Base-by-base conservation (phyloP, 2,113 vertebrate species). In the Blennius ocellaris region DNA sequence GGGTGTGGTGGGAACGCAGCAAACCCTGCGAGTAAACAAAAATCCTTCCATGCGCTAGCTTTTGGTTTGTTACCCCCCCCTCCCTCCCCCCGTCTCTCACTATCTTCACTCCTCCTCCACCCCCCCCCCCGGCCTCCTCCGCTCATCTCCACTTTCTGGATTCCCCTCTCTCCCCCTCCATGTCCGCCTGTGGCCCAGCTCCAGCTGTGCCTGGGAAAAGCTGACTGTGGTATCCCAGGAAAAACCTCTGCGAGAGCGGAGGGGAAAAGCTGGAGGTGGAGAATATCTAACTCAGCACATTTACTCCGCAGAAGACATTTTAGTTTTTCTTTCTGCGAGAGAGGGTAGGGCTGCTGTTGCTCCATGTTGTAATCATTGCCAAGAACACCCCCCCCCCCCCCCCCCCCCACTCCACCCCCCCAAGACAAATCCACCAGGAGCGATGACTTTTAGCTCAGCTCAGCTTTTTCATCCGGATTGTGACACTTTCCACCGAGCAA, bases 191-290 rank as follows among this genome's bases (percentile, higher is more conserved):
- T 82, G 68, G 88, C 82, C 6, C 51, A 2, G 76, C 60, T 87
- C 88, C 88, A 89, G 72, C 55, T 17, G 54, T 61, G 72, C 87
- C 87, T 90, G 91, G 90, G 91, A 91, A 90, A 87, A 89, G 80
- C 86, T 80, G 84, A 85, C 81, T 84, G 82, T 43, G 83, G 85
- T 83, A 73, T 89, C 88, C 83, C 83, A 44, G 45, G 78, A 89
- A 91, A 91, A 90, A 89, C 71, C 69, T 85, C 78, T 74, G 69
- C 2, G 50, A 76, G 73, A 47, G 58, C 0, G 37, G n/a, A 57
- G 77, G 38, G 38, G 53, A 66, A 30, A 30, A 30, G 21, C 21
- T 30, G 65, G 55, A 65, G 60, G 73, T 8, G 45, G 54, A 45
- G 47, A 55, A 61, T 30, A 6, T 78, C 72, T 77, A 90, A 74